A percentile compares a stretch with the other conserved stretches of the same genome.
Conservation (phyloP, 2,888 invertebrate genomes). For the Zygaena filipendulae region DNA sequence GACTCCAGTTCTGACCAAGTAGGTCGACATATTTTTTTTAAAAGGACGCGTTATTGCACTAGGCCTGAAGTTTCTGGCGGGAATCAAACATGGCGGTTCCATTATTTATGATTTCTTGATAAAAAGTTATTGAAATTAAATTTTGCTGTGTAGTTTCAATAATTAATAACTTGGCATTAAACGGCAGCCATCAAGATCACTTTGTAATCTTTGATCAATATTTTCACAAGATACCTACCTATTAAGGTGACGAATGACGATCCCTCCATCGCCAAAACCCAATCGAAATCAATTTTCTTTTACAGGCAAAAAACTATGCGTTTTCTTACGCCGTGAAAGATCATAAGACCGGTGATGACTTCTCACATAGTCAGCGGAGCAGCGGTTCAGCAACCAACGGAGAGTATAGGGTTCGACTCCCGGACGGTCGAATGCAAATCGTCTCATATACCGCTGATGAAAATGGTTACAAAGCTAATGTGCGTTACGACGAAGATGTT, state of each 20-base stretch:
- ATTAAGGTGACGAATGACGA: too few species aligned
- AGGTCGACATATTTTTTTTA: too few species aligned
- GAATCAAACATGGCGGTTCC: too few species aligned
- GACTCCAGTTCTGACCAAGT: too few species aligned
- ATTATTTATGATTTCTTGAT: too few species aligned
- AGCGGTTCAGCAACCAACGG: slow-evolving; percentile 73
- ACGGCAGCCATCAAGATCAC: too few species aligned
- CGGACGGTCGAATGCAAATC: slow-evolving; percentile 73
- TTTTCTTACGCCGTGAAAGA: slow-evolving; percentile 75
- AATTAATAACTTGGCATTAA: too few species aligned
- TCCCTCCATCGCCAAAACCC: background rate
- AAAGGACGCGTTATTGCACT: too few species aligned
- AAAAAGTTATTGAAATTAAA: too few species aligned
- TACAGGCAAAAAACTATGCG: slow-evolving; percentile 68
- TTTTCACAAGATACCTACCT: too few species aligned
- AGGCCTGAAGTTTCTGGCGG: too few species aligned
- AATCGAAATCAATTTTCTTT: slow-evolving; percentile 7
- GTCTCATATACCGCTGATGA: slow-evolving; percentile 76
- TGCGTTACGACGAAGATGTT: slow-evolving; percentile 59
- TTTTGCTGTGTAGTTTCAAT: background rate
- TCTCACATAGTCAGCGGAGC: slow-evolving; percentile 73
- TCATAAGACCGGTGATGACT: slow-evolving; percentile 72
- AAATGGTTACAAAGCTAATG: slow-evolving; percentile 74
- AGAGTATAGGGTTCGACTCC: slow-evolving; percentile 74
- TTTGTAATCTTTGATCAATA: too few species aligned